Conservation (phyloP, 2,888 invertebrate species). For the Xestia rhomboidea region DNA sequence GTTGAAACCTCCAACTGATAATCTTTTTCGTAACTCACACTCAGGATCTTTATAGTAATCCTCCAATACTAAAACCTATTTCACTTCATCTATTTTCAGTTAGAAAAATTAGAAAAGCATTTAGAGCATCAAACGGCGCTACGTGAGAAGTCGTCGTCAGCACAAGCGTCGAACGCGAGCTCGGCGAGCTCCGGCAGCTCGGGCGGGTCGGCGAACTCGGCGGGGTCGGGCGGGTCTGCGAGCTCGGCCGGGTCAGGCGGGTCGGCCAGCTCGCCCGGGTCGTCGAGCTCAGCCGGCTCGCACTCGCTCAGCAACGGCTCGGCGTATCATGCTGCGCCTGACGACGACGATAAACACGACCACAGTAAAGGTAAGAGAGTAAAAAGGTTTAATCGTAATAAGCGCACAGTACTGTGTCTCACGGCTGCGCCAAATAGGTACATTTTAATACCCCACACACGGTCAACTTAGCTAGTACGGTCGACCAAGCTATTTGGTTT, state of each 20-base stretch:
- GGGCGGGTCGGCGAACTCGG: slow-evolving; percentile 23
- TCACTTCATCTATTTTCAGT: slow-evolving; percentile 68
- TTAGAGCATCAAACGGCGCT: slow-evolving; percentile 71
- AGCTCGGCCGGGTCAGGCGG: slow-evolving; percentile 41
- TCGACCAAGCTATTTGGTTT: too few relatives aligned
- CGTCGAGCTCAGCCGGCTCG: slow-evolving; percentile 43
- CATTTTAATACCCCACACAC: not conserved
- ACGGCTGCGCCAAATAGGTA: slow-evolving; percentile 38
- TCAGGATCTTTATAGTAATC: not conserved
- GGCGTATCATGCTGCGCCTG: slow-evolving; percentile 55
- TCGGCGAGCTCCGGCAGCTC: slow-evolving; percentile 46
- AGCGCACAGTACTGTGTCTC: not conserved
- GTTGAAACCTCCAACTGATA: not conserved
- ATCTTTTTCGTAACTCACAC: not conserved
- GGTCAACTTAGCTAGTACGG: too few relatives aligned
- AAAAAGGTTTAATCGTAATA: not conserved
- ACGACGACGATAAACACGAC: slow-evolving; percentile 72
- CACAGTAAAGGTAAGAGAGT: slow-evolving; percentile 69
- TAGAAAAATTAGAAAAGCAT: slow-evolving; percentile 84
- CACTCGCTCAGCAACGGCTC: slow-evolving; percentile 70
- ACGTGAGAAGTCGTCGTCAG: slow-evolving; percentile 69
- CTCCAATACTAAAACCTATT: not conserved
- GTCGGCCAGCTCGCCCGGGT: slow-evolving; percentile 35
- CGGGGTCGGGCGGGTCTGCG: slow-evolving; percentile 14
- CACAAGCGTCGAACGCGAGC: slow-evolving; percentile 54